A percentile compares a stretch with the other conserved stretches of the same genome.
Evolutionary conservation across 2,113 vertebrate genomes (phyloP).

Genomic region (Pan troglodytes): NHGRI_mPanTro3-v2.1_pri NC_072404.2:171674001-171674500

Average conservation of each 20-base stretch:
- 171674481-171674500: neutral
- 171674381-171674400: neutral
- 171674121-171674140: neutral
- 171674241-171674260: neutral
- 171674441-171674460: neutral
- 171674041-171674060: neutral
- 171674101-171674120: neutral
- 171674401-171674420: neutral
- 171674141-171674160: neutral
- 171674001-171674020: neutral
- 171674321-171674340: neutral
- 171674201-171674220: neutral
- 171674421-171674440: neutral
- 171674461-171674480: neutral
- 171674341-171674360: neutral
- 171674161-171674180: neutral
- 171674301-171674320: neutral
- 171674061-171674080: neutral
- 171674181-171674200: neutral
- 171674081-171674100: neutral
- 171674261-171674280: neutral
- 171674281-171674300: neutral
- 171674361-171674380: neutral
- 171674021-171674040: neutral
- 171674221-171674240: neutral